phyloP scores from a whole-genome alignment of 64 coral and sea anemone genomes.

The Montipora cactus region DNA sequence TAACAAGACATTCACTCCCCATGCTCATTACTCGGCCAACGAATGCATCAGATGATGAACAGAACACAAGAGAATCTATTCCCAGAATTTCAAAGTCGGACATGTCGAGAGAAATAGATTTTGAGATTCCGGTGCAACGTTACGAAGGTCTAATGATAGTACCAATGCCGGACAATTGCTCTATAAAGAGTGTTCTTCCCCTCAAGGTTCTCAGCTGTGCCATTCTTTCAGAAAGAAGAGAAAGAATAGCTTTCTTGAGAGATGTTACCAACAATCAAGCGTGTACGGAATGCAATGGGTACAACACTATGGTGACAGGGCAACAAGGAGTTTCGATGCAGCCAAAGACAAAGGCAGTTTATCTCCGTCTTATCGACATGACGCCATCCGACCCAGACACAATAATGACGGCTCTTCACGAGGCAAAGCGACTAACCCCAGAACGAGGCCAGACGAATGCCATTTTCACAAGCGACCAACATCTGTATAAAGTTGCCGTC shows the following conservation, averaged over 20 bases:
- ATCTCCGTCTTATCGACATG: no score
- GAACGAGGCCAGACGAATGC: background rate
- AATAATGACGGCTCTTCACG: no score
- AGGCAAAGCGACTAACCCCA: no score
- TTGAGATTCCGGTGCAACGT: constrained; percentile 59
- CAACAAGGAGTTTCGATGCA: no score
- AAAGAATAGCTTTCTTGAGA: constrained; percentile 66
- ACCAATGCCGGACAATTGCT: constrained; percentile 66
- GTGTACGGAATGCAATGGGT: constrained; percentile 53
- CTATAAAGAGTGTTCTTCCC: constrained; percentile 40
- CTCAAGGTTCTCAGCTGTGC: constrained; percentile 22
- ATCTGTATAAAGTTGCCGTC: constrained; percentile 76
- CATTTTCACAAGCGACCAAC: constrained; percentile 56
- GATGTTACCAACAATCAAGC: constrained; percentile 46
- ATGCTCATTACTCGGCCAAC: constrained; percentile 30
- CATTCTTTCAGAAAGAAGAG: constrained; percentile 64
- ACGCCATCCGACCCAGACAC: no score
- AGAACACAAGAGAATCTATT: constrained; percentile 1
- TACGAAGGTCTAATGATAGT: constrained; percentile 74
- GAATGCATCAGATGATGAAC: constrained; percentile 36
- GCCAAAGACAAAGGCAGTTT: no score
- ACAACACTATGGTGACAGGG: background rate
- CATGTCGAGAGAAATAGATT: background rate
- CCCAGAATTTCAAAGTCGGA: background rate
- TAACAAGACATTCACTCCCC: constrained; percentile 28